Conservation (phyloP, 2,797 vertebrate species). For the Manis pentadactyla region DNA sequence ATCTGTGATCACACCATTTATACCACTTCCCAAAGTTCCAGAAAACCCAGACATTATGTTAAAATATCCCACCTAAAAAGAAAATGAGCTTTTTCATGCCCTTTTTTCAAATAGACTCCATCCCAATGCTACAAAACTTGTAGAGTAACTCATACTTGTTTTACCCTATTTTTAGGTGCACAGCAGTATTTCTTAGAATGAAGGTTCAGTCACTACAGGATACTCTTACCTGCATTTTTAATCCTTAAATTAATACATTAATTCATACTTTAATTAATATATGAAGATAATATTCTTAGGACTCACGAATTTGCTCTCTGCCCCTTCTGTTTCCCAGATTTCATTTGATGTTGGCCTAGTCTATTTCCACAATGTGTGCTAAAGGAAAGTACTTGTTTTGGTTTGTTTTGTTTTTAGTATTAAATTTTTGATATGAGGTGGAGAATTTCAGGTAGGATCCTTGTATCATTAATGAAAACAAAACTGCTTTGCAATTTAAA, state of each 20-base stretch:
- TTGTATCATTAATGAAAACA: slow-evolving; percentile 1
- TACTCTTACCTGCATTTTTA: slow-evolving; percentile 18
- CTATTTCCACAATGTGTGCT: not conserved
- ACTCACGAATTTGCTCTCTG: not conserved
- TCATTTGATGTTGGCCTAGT: not conserved
- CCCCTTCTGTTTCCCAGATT: not conserved
- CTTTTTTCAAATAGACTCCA: not conserved
- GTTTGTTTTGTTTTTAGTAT: not conserved
- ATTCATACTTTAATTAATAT: not conserved
- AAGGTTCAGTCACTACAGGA: not conserved
- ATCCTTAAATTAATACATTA: slow-evolving; percentile 19
- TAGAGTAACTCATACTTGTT: not conserved
- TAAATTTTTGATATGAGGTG: not conserved
- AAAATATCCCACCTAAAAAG: not conserved
- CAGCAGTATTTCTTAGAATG: not conserved
- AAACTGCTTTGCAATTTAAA: not conserved
- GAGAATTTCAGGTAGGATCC: not conserved
- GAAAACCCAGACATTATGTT: not conserved
- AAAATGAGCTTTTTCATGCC: not conserved
- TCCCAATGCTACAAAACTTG: slow-evolving; percentile 14
- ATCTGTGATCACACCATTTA: not conserved
- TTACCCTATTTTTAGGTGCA: not conserved
- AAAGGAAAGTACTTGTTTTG: not conserved
- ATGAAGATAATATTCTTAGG: not conserved
- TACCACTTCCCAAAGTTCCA: not conserved